A percentile compares a stretch with the other conserved stretches of the same genome.
phyloP scores from a whole-genome alignment of 2,113 vertebrate species.

The Tauraco erythrolophus region DNA sequence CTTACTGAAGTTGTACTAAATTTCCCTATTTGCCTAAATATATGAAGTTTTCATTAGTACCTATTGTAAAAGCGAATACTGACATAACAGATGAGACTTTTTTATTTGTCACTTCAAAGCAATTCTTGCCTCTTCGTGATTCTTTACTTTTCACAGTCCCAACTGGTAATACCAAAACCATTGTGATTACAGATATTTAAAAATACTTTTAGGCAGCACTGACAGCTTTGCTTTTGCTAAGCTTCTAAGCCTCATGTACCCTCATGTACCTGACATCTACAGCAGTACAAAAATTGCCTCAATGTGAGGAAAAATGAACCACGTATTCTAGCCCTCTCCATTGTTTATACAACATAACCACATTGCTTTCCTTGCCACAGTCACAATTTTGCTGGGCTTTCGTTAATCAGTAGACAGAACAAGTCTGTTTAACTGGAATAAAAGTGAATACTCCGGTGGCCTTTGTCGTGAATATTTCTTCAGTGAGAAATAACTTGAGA shows the following conservation, averaged over 20 bases:
- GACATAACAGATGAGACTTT: neutral
- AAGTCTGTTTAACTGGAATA: neutral
- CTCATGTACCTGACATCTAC: neutral
- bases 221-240: neutral
- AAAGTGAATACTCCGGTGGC: neutral
- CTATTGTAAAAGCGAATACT: neutral
- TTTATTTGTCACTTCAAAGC: neutral
- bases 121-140: neutral
- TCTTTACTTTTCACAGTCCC: neutral
- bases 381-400: neutral
- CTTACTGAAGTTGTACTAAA: neutral
- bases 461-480: neutral
- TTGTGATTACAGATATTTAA: neutral
- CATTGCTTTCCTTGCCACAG: neutral
- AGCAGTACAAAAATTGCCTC: neutral
- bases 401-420: neutral
- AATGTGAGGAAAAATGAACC: neutral
- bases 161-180: neutral
- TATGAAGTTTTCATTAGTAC: neutral
- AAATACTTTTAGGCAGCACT: neutral
- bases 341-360: neutral
- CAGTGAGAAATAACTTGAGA: neutral
- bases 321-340: neutral
- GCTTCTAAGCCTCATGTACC: neutral
- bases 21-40: neutral